A percentile compares a stretch with the other conserved stretches of the same genome.
Conservation (phyloP, 2,113 vertebrate genomes). For the Tyto alba region DNA sequence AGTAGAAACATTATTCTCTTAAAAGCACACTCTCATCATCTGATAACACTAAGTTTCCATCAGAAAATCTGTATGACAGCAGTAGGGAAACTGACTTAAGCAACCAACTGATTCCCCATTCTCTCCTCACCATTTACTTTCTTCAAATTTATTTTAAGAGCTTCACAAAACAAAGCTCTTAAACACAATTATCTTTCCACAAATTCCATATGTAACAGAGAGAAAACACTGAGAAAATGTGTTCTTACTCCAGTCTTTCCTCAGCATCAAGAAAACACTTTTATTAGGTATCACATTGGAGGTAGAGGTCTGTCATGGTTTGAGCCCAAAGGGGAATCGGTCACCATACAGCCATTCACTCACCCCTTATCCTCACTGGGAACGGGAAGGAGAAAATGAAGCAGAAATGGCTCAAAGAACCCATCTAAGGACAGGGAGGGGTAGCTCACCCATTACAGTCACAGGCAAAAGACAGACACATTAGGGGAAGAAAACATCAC, state of each 20-base stretch:
- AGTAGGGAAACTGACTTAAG: not conserved
- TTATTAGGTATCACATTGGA: not conserved
- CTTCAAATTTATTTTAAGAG: not conserved
- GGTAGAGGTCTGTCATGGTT: too few species aligned
- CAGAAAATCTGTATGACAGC: not conserved
- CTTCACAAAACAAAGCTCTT: not conserved
- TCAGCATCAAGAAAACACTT: not conserved
- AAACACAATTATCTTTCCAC: not conserved
- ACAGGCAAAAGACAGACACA: too few species aligned
- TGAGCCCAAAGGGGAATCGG: too few species aligned
- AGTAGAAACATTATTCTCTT: not conserved
- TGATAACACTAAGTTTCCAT: not conserved
- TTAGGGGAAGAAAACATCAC: too few species aligned
- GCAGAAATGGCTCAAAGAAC: too few species aligned
- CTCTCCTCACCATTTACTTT: not conserved
- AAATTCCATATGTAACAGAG: not conserved
- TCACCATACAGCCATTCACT: too few species aligned
- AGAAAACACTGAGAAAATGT: too few species aligned
- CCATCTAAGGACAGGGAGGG: too few species aligned
- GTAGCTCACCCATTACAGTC: too few species aligned
- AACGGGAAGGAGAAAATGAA: too few species aligned
- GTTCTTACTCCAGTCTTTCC: too few species aligned
- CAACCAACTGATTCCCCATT: not conserved
- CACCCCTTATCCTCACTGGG: too few species aligned
- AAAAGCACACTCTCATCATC: not conserved